Evolutionary conservation across 2,888 invertebrate species (phyloP).

Genomic region (Cybosia mesomella): DNA sequence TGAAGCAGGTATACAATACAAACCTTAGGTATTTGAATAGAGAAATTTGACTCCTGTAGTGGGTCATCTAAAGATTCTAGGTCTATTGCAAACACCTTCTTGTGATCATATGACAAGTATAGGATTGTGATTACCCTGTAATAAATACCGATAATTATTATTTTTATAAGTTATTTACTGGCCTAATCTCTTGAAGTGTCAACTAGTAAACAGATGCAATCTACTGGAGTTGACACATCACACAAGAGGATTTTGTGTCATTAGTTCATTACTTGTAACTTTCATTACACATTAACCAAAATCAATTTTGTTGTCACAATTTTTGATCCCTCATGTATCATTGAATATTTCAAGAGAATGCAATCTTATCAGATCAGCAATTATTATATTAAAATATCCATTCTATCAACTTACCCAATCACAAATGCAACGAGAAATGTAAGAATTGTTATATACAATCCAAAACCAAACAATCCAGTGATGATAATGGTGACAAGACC

Average conservation of each 20-base stretch:
- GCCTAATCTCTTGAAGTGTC: background rate
- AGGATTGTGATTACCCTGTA: constrained; percentile 75
- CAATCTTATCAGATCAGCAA: constrained; percentile 18
- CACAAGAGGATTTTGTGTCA: background rate
- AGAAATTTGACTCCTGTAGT: constrained; percentile 77
- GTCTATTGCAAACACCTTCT: constrained; percentile 74
- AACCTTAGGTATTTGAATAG: constrained; percentile 77
- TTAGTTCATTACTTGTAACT: background rate
- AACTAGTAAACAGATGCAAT: background rate
- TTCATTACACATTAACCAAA: background rate
- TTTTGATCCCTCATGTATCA: background rate
- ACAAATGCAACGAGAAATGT: constrained; percentile 76
- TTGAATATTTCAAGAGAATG: background rate
- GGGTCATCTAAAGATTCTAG: constrained; percentile 82
- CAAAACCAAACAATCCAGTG: constrained; percentile 77
- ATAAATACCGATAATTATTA: constrained; percentile 26
- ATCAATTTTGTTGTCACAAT: background rate
- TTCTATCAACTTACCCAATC: constrained; percentile 72
- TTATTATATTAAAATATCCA: constrained; percentile 26
- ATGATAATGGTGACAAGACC: constrained; percentile 75
- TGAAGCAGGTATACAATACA: constrained; percentile 19
- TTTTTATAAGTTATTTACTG: background rate
- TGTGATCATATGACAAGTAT: constrained; percentile 76
- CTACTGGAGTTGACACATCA: background rate
- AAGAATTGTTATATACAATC: constrained; percentile 74